Percentiles rank a stretch among this genome's conserved stretches.
Conservation (phyloP, 2,113 vertebrate genomes). For the Sialia sialis region DNA sequence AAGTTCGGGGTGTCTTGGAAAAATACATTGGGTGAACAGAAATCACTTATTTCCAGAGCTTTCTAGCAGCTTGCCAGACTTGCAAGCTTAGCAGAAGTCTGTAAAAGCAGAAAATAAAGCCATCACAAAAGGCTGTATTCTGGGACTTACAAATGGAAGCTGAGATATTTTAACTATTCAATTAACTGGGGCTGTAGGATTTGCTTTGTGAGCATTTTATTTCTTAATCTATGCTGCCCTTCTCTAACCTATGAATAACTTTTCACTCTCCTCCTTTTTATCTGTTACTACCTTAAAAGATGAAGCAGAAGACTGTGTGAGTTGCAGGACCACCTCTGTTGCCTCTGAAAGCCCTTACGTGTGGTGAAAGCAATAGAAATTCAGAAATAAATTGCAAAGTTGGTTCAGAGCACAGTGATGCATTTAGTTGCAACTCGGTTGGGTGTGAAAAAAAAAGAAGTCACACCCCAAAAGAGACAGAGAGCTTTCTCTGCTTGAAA, state of each 20-base stretch:
- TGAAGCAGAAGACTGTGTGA: not conserved
- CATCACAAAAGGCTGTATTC: conserved; percentile 23
- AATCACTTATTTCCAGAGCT: not conserved
- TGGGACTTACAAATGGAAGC: conserved; percentile 23
- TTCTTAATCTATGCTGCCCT: conserved; percentile 25
- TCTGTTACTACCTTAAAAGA: not conserved
- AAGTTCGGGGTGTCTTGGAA: not conserved
- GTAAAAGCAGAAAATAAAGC: conserved; percentile 11
- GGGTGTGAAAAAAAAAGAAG: conserved; percentile 31
- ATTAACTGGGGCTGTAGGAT: conserved; percentile 30
- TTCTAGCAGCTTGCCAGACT: conserved; percentile 1
- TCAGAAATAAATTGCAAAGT: conserved; percentile 54
- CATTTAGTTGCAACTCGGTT: conserved; percentile 44
- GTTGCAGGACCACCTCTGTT: conserved; percentile 7
- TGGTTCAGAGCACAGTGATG: conserved; percentile 32
- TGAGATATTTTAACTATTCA: conserved; percentile 48
- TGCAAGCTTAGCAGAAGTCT: conserved; percentile 43
- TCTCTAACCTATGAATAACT: conserved; percentile 43
- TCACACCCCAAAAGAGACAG: conserved; percentile 48
- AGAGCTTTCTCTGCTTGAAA: conserved; percentile 50
- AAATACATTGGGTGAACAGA: not conserved
- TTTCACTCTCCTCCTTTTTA: conserved; percentile 20
- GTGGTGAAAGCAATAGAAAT: conserved; percentile 34
- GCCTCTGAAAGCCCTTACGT: not conserved
- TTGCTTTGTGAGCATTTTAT: conserved; percentile 54